These are phyloP conservation scores for Polypterus bichir DNA, from an alignment of 2,113 vertebrate genomes.

Conservation along the genomic window DNA sequence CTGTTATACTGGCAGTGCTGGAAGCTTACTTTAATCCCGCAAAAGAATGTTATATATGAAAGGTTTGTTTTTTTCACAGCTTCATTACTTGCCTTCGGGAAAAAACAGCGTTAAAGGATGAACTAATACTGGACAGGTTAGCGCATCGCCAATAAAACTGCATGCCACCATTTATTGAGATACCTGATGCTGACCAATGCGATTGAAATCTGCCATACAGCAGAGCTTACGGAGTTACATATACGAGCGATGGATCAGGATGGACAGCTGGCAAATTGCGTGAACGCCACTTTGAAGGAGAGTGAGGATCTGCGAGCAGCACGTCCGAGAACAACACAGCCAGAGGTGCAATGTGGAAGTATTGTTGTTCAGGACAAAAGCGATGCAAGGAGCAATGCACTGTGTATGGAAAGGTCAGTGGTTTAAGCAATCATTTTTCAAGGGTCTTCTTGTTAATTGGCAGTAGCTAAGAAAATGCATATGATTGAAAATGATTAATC, in stretches of 20 bases:
- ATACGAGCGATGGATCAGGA: not conserved
- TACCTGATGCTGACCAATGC: too few relatives aligned
- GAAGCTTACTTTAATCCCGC: too few relatives aligned
- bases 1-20: too few relatives aligned
- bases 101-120: too few relatives aligned
- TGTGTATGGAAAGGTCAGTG: not conserved
- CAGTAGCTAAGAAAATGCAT: not conserved
- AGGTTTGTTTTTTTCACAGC: too few relatives aligned
- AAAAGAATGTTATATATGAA: too few relatives aligned
- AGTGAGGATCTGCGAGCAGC: not conserved
- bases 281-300: not conserved
- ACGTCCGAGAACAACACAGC: not conserved
- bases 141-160: too few relatives aligned
- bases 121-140: too few relatives aligned
- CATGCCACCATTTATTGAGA: too few relatives aligned
- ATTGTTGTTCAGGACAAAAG: not conserved
- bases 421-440: not conserved
- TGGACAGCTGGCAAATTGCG: not conserved
- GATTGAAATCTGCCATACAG: too few relatives aligned
- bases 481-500: not conserved
- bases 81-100: too few relatives aligned
- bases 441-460: not conserved
- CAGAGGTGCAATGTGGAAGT: not conserved
- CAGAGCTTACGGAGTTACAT: too few relatives aligned
- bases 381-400: not conserved